Percentiles rank a stretch among this genome's conserved stretches.
Conservation (phyloP, 2,113 vertebrate genomes). For the Trochalopteron elliotii region DNA sequence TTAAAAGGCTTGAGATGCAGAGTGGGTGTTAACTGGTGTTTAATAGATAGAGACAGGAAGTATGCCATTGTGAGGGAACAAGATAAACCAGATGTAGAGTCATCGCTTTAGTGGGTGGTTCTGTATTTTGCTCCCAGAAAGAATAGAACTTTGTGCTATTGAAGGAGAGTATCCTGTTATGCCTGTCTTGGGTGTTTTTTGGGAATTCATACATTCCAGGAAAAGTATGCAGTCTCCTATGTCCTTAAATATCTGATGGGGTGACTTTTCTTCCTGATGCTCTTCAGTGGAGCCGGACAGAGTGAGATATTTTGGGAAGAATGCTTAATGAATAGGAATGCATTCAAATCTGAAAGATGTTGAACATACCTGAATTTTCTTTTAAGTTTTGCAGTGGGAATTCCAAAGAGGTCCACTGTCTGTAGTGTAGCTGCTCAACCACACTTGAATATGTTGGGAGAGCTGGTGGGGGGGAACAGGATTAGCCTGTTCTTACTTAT, state of each 20-base stretch:
- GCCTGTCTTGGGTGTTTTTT: background rate
- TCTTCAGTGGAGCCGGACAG: background rate
- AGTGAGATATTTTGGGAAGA: background rate
- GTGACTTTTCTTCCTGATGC: background rate
- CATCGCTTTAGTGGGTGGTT: constrained; percentile 35
- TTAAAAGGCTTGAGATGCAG: background rate
- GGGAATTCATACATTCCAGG: background rate
- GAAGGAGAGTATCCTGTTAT: constrained; percentile 44
- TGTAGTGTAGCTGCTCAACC: background rate
- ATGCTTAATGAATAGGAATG: background rate
- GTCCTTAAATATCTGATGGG: background rate
- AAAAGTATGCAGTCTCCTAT: background rate
- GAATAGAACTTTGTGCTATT: constrained; percentile 50
- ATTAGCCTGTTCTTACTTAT: background rate
- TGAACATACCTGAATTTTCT: background rate
- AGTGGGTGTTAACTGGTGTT: constrained; percentile 31
- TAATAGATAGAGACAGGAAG: constrained; percentile 35
- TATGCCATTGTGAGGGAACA: constrained; percentile 6
- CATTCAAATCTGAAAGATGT: background rate
- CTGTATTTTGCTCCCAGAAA: constrained; percentile 44
- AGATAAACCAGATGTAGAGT: constrained; percentile 55
- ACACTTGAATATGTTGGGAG: background rate
- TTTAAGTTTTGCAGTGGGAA: background rate
- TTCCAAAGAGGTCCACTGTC: background rate
- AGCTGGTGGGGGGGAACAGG: fast-evolving